Evolutionary conservation across 2,113 vertebrate genomes (phyloP).

Genomic region (Pteruthius melanotis): DNA sequence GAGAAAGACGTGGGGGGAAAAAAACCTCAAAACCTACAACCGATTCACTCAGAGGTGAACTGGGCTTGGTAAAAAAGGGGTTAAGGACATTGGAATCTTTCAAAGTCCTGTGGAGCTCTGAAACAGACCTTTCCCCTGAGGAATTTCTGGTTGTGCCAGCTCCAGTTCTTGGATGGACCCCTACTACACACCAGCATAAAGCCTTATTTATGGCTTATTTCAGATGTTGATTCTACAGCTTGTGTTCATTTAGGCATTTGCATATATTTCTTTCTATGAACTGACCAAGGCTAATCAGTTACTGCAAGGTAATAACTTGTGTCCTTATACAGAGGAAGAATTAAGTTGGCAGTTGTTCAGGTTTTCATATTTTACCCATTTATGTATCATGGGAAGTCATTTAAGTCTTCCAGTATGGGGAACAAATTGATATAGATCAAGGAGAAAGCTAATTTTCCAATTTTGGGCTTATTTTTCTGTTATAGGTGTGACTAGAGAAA

Average conservation of each 20-base stretch:
- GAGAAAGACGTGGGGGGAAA: fast-evolving
- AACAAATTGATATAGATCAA: conserved; percentile 5
- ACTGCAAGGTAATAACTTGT: background rate
- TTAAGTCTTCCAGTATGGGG: background rate
- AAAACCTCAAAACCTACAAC: background rate
- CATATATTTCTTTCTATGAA: conserved; percentile 1
- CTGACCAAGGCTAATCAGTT: conserved; percentile 27
- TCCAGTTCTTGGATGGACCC: background rate
- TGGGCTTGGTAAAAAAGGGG: background rate
- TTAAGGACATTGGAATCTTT: background rate
- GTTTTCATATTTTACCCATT: background rate
- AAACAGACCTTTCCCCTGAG: background rate
- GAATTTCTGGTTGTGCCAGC: background rate
- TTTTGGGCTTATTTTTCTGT: conserved; percentile 14
- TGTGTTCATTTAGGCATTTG: conserved; percentile 48
- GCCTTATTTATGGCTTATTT: background rate
- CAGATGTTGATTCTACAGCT: background rate
- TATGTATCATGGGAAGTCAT: background rate
- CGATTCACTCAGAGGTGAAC: background rate
- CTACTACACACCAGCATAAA: background rate
- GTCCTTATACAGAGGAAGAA: background rate
- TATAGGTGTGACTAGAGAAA: conserved; percentile 22
- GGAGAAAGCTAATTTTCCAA: conserved; percentile 18
- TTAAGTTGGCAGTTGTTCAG: background rate
- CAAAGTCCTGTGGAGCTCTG: background rate